A percentile compares a stretch with the other conserved stretches of the same genome.
Conservation (phyloP, 2,797 vertebrate species). For the Selene dorsalis region DNA sequence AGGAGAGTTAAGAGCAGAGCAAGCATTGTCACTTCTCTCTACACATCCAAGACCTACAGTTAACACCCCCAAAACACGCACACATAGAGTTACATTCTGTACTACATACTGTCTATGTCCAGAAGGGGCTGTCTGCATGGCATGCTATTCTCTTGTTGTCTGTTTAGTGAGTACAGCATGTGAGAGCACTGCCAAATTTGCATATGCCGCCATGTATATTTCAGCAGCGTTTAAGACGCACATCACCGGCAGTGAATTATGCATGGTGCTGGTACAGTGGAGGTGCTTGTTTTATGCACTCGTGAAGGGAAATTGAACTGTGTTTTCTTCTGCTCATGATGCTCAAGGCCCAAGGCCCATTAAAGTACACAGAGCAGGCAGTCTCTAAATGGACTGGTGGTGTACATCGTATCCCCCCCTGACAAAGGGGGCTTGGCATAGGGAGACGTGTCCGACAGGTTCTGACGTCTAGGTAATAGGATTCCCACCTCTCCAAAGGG, state of each 20-base stretch:
- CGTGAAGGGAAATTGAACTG: conserved; percentile 88
- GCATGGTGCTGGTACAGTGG: conserved; percentile 88
- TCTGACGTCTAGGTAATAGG: conserved; percentile 75
- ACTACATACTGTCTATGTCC: conserved; percentile 66
- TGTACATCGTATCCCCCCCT: conserved; percentile 59
- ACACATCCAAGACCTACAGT: conserved; percentile 13
- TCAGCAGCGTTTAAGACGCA: conserved; percentile 93
- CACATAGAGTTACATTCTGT: conserved; percentile 52
- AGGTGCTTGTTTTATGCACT: conserved; percentile 87
- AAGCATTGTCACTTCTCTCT: conserved; percentile 24
- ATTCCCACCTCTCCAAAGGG: conserved; percentile 76
- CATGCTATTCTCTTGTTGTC: conserved; percentile 84
- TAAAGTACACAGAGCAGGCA: conserved; percentile 68
- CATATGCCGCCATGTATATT: conserved; percentile 98
- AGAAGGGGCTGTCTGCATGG: conserved; percentile 63
- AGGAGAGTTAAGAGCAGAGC: conserved; percentile 28
- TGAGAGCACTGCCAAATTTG: conserved; percentile 89
- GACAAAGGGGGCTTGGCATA: conserved; percentile 58
- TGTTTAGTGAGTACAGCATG: conserved; percentile 79
- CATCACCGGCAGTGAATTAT: conserved; percentile 94
- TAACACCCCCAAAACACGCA: conserved; percentile 35
- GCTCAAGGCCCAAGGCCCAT: conserved; percentile 75
- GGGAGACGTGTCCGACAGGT: conserved; percentile 62
- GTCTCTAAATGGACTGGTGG: conserved; percentile 72
- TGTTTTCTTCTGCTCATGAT: conserved; percentile 76